These are phyloP conservation scores for Smutsia temminckii DNA, from an alignment of 2,797 vertebrate species.

Conservation along the genomic window DNA sequence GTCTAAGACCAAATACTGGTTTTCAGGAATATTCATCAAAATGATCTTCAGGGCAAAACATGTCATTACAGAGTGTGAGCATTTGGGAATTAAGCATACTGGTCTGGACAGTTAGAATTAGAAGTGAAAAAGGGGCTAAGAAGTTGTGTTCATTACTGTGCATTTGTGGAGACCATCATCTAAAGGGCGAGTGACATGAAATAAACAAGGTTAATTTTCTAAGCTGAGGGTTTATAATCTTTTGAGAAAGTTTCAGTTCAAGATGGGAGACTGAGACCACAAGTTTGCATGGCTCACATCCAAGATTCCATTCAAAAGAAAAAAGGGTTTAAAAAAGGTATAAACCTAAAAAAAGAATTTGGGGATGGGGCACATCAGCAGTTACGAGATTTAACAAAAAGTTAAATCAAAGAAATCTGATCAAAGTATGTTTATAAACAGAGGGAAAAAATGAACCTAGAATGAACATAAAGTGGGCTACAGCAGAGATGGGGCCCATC, in stretches of 20 bases:
- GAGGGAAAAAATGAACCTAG: not conserved
- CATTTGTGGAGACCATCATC: not conserved
- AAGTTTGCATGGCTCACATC: not conserved
- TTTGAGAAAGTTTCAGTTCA: slow-evolving; percentile 24
- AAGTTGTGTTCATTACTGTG: not conserved
- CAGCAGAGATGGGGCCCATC: not conserved
- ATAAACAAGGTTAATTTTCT: not conserved
- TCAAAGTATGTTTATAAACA: not conserved
- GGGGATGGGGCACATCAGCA: not conserved
- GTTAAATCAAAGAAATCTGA: slow-evolving; percentile 4
- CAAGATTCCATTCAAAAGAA: slow-evolving; percentile 19
- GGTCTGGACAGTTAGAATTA: not conserved
- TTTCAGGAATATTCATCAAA: not conserved
- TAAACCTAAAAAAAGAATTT: not conserved
- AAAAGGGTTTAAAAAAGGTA: not conserved
- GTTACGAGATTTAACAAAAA: slow-evolving; percentile 11
- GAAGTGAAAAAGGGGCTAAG: not conserved
- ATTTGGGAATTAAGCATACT: not conserved
- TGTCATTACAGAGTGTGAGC: not conserved
- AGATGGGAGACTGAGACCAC: not conserved
- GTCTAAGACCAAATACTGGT: not conserved
- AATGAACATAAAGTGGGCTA: not conserved
- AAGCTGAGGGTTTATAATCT: not conserved
- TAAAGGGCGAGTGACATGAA: not conserved
- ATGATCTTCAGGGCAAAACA: not conserved